Conservation (phyloP, 2,113 vertebrate genomes). For the Alectura lathami region DNA sequence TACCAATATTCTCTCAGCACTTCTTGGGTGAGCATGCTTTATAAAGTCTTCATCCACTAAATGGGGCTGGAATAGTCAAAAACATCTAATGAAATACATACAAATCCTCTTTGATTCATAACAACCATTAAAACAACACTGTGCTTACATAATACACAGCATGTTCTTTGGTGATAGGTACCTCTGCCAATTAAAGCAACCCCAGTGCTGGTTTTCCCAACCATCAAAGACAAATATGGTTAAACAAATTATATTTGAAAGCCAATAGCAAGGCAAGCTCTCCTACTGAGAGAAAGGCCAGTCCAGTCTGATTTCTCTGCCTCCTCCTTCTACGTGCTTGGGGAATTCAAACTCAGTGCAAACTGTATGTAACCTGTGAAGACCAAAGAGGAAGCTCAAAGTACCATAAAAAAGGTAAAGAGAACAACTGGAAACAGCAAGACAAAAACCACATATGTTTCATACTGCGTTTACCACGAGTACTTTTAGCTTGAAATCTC, state of each 20-base stretch:
- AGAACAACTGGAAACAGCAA: background rate
- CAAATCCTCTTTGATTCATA: background rate
- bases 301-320: background rate
- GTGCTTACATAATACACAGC: background rate
- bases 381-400: background rate
- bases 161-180: background rate
- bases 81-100: background rate
- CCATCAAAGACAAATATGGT: background rate
- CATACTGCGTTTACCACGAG: background rate
- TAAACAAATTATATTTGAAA: constrained; percentile 6
- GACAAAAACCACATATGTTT: background rate
- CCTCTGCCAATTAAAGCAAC: background rate
- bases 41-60: background rate
- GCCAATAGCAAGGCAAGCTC: background rate
- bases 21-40: background rate
- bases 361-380: background rate
- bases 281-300: background rate
- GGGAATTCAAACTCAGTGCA: background rate
- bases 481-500: background rate
- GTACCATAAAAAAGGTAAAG: background rate
- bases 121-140: background rate
- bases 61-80: background rate
- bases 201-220: background rate
- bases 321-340: background rate
- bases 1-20: background rate